These are phyloP conservation scores for Sylvicola cinctus DNA, from an alignment of 2,888 invertebrate species.

Conservation along the genomic window DNA sequence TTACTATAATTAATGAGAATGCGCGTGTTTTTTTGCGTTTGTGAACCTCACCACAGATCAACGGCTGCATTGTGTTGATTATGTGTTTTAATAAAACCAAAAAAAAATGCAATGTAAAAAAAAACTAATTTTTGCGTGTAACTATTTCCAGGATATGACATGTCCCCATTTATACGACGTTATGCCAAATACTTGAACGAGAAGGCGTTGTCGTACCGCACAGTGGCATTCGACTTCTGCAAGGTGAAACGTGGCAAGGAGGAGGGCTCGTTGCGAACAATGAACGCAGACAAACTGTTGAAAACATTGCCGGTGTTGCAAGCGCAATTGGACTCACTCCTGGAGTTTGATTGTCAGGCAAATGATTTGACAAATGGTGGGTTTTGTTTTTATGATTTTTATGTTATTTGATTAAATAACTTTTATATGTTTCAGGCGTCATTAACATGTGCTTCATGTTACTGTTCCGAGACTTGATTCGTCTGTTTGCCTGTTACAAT, in stretches of 20 bases:
- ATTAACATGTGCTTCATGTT: conserved; percentile 99
- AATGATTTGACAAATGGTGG: conserved; percentile 83
- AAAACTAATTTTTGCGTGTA: too few relatives aligned
- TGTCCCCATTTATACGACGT: conserved; percentile 97
- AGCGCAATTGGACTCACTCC: conserved; percentile 79
- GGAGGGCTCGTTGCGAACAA: conserved; percentile 88
- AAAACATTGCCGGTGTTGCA: conserved; percentile 93
- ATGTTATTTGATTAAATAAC: too few relatives aligned
- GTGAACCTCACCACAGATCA: too few relatives aligned
- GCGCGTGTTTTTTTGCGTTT: too few relatives aligned
- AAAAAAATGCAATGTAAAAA: too few relatives aligned
- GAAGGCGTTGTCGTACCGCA: conserved; percentile 94
- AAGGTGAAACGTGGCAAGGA: conserved; percentile 98
- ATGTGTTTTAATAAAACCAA: too few relatives aligned
- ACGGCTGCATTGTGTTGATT: too few relatives aligned
- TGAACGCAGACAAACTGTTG: conserved; percentile 91
- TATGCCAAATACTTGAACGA: conserved; percentile 99
- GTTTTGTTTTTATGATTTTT: conserved; percentile 18
- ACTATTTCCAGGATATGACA: conserved; percentile 74
- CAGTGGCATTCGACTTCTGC: conserved; percentile 99
- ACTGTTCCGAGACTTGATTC: conserved; percentile 94
- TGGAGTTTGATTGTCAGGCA: conserved; percentile 94
- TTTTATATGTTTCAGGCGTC: conserved; percentile 36
- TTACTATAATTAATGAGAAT: too few relatives aligned
- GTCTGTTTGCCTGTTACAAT: conserved; percentile 98